These are phyloP conservation scores for Allobates femoralis DNA, from an alignment of 2,797 vertebrate species.

Conservation along the genomic window DNA sequence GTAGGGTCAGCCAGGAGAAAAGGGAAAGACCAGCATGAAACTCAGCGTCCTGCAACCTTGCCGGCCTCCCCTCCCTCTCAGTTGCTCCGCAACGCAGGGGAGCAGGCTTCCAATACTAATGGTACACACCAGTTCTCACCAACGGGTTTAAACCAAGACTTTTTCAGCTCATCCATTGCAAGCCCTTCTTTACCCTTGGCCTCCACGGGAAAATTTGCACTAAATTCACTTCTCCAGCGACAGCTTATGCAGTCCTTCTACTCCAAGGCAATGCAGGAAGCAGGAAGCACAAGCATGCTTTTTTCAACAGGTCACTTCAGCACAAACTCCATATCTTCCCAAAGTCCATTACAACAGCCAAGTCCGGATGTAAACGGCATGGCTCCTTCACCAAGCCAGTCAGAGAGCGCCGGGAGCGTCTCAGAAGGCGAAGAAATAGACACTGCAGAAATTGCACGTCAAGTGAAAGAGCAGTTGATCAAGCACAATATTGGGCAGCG, in stretches of 20 bases:
- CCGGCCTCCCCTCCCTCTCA: slow-evolving; percentile 89
- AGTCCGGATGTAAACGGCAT: slow-evolving; percentile 92
- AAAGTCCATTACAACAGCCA: slow-evolving; percentile 88
- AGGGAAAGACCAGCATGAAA: slow-evolving; percentile 95
- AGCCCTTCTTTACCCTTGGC: slow-evolving; percentile 88
- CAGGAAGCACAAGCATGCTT: slow-evolving; percentile 91
- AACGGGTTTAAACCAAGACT: slow-evolving; percentile 96
- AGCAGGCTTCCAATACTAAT: slow-evolving; percentile 90
- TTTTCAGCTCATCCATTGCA: slow-evolving; percentile 89
- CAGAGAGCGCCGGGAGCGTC: slow-evolving; percentile 87
- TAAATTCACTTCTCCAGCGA: slow-evolving; percentile 96
- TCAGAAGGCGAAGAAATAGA: slow-evolving; percentile 95
- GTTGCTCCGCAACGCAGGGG: slow-evolving; percentile 86
- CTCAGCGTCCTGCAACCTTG: slow-evolving; percentile 86
- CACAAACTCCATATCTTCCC: slow-evolving; percentile 93
- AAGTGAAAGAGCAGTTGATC: slow-evolving; percentile 98
- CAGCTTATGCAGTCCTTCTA: slow-evolving; percentile 99
- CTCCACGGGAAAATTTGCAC: slow-evolving; percentile 94
- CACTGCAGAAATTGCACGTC: slow-evolving; percentile 94
- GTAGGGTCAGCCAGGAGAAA: slow-evolving; percentile 99
- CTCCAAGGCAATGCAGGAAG: slow-evolving; percentile 97
- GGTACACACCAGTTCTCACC: slow-evolving; percentile 95
- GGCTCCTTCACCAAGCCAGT: slow-evolving; percentile 92
- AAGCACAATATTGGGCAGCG: slow-evolving; percentile 99
- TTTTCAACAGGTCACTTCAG: slow-evolving; percentile 92